Conservation (phyloP, 2,113 vertebrate genomes). For the Dicrurus megarhynchus region DNA sequence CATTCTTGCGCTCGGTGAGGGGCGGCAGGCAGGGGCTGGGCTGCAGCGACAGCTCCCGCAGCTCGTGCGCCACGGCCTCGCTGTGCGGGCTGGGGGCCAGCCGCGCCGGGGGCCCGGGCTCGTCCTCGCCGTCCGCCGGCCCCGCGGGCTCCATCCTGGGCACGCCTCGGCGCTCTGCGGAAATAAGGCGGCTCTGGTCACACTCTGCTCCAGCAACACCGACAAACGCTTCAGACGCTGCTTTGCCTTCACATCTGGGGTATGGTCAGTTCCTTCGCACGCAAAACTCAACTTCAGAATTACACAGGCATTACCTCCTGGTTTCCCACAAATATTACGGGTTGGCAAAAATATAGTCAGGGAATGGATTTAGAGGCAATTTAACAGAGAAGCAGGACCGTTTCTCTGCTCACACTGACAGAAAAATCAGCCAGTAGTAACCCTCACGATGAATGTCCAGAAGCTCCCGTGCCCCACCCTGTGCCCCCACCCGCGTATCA, state of each 20-base stretch:
- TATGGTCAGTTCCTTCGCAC: neutral
- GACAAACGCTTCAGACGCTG: fast-evolving
- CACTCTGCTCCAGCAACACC: neutral
- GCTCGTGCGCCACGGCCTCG: conserved; percentile 91
- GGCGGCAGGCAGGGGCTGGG: conserved; percentile 85
- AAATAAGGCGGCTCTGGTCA: conserved; percentile 1
- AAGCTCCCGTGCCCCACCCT: neutral
- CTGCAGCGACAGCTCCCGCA: conserved; percentile 92
- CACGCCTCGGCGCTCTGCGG: neutral
- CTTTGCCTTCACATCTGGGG: fast-evolving
- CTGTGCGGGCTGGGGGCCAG: conserved; percentile 93
- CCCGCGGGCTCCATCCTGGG: conserved; percentile 83
- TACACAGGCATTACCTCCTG: fast-evolving
- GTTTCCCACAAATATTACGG: neutral
- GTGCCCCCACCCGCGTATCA: neutral
- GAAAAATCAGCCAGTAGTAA: neutral
- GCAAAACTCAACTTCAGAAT: neutral
- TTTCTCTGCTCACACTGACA: neutral
- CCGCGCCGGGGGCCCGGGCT: conserved; percentile 73
- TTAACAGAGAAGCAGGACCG: neutral
- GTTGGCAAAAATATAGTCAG: neutral
- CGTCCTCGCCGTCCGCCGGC: conserved; percentile 75
- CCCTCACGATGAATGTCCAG: fast-evolving
- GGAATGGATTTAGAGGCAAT: neutral
- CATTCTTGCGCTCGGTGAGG: conserved; percentile 92